These are phyloP conservation scores for Podarcis muralis DNA, from an alignment of 2,113 vertebrate genomes.

Conservation along the genomic window DNA sequence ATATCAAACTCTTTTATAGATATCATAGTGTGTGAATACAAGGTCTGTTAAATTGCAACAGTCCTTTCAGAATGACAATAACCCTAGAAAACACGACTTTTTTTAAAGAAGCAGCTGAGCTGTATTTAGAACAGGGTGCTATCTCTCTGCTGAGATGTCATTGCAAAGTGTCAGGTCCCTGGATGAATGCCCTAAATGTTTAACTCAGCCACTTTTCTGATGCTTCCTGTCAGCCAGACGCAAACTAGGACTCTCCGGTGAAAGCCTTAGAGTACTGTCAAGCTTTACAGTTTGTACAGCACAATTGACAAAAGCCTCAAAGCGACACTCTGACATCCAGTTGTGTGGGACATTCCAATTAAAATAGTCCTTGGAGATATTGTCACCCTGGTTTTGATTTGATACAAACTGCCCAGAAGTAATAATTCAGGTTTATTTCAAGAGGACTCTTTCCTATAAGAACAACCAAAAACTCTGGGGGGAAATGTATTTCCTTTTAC, in stretches of 20 bases:
- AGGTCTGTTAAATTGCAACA: neutral
- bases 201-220: constrained; percentile 24
- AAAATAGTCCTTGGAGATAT: constrained; percentile 22
- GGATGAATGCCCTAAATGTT: constrained; percentile 22
- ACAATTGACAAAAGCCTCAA: constrained; percentile 24
- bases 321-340: constrained; percentile 16
- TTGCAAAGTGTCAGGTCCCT: neutral
- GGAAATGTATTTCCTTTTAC: neutral
- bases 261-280: constrained; percentile 33
- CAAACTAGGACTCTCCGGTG: constrained; percentile 30
- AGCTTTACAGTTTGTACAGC: neutral
- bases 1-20: neutral
- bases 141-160: neutral
- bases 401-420: constrained; percentile 18
- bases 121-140: constrained; percentile 22
- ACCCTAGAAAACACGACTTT: neutral
- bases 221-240: constrained; percentile 41
- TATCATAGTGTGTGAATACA: neutral
- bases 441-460: neutral
- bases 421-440: neutral
- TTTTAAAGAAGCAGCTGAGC: neutral
- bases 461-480: neutral
- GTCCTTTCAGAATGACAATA: neutral
- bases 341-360: constrained; percentile 2
- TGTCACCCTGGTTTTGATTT: neutral